These are phyloP conservation scores for Promerops cafer DNA, from an alignment of 2,113 vertebrate species.

Conservation along the genomic window DNA sequence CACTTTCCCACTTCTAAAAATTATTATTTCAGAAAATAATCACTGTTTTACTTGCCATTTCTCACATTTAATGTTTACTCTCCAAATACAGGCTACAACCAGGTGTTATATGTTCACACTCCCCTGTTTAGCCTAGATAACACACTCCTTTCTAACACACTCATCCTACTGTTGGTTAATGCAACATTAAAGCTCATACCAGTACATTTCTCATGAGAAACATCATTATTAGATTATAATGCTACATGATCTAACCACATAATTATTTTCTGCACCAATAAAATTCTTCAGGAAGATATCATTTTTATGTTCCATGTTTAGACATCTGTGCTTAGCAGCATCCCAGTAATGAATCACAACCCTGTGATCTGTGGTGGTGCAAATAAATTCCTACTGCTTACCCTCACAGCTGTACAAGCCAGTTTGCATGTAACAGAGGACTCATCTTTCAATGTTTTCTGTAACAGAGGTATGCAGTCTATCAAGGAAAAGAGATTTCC, in stretches of 20 bases:
- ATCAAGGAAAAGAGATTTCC: slow-evolving; percentile 84
- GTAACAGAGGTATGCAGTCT: slow-evolving; percentile 87
- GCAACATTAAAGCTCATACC: not conserved
- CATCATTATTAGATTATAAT: not conserved
- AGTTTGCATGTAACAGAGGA: slow-evolving; percentile 95
- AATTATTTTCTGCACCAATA: not conserved
- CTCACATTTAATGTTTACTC: not conserved
- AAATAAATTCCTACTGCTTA: slow-evolving; percentile 60
- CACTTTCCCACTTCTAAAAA: not conserved
- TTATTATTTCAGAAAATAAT: not conserved
- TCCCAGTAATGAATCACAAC: not conserved
- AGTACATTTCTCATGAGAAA: not conserved
- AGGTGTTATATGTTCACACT: not conserved
- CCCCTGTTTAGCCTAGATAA: not conserved
- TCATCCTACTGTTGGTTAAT: not conserved
- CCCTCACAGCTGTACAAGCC: slow-evolving; percentile 91
- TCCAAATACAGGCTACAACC: not conserved
- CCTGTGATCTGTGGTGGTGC: not conserved
- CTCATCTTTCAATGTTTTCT: slow-evolving; percentile 84
- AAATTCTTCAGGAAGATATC: not conserved
- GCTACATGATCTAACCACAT: accelerated
- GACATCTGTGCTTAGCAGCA: not conserved
- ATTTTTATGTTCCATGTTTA: not conserved
- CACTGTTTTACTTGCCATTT: not conserved
- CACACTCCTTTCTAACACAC: not conserved